Evolutionary conservation across 2,888 invertebrate species (phyloP), one percentile per base, ranked within the genome.

Genomic region (Melanchra persicariae): DNA sequence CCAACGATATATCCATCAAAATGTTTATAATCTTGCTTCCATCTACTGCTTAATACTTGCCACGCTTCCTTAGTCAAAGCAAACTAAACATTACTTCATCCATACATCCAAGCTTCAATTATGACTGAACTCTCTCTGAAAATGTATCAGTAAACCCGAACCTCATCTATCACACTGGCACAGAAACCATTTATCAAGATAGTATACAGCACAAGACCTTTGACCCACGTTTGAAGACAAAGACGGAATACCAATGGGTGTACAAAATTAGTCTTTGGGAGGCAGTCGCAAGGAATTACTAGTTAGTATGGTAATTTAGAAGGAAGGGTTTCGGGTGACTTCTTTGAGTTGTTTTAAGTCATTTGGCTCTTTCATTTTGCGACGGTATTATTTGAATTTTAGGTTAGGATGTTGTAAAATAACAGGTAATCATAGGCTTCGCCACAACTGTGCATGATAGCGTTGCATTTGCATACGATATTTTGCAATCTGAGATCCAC

Each of bases 181-280:
- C 58, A 64, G 51, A 61, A 57, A 55, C 71, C 61, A 75, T 79
- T 82, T 65, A 67, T 75, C 80, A 80, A 55, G 64, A 77, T 74
- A 64, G 60, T 72, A 63, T 45, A 61, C 12, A 59, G 49, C 58
- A 49, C 57, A 57, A 57, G 30, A 55, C 30, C 69, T 69, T 68
- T 74, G 60, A 79, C 70, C 59, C 43, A 64, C 62, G 65, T 61
- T 72, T 71, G 22, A 57, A 51, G 66, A 74, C 77, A 59, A 69
- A 69, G 81, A 69, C 70, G 47, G 82, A 84, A 82, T 82, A 81
- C 74, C 72, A 84, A 84, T 82, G 26, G 67, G 65, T 51, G 26
- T 58, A 71, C 67, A 54, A 79, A 72, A 81, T 81, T 71, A 79
- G 61, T 51, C 52, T 60, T 59, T 24, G 22, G 40, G 4, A 62